Conservation (phyloP, 2,888 invertebrate genomes). For the Malthinus flaveolus region DNA sequence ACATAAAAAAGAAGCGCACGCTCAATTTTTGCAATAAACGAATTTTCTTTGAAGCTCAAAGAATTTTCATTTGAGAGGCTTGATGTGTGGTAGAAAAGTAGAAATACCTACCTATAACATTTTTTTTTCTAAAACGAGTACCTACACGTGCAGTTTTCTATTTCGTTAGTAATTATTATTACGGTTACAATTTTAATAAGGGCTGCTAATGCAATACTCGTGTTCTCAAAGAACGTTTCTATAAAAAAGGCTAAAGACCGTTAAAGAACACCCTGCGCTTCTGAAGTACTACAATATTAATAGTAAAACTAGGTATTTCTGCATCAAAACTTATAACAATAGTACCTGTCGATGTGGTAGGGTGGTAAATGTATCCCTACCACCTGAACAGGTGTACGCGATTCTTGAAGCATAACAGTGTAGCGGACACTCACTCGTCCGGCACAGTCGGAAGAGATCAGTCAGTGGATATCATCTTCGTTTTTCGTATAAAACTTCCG, state of each 20-base stretch:
- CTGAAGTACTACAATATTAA: too few relatives aligned
- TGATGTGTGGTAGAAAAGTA: too few relatives aligned
- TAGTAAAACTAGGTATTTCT: neutral
- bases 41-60: too few relatives aligned
- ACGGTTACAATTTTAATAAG: neutral
- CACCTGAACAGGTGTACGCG: constrained; percentile 55
- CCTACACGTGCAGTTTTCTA: too few relatives aligned
- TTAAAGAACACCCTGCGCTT: too few relatives aligned
- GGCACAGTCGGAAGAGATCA: constrained; percentile 55
- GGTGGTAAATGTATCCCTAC: constrained; percentile 45
- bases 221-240: neutral
- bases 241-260: too few relatives aligned
- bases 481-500: constrained; percentile 22
- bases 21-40: too few relatives aligned
- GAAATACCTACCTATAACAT: too few relatives aligned
- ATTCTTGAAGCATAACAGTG: constrained; percentile 56
- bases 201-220: neutral
- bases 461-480: constrained; percentile 37
- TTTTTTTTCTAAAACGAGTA: too few relatives aligned
- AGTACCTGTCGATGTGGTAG: constrained; percentile 50
- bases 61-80: too few relatives aligned
- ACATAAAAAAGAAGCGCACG: too few relatives aligned
- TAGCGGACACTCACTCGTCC: constrained; percentile 55
- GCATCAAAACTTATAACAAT: constrained; percentile 44
- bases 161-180: too few relatives aligned